Conservation (phyloP, 2,888 invertebrate species). For the Temnothorax ravouxi region DNA sequence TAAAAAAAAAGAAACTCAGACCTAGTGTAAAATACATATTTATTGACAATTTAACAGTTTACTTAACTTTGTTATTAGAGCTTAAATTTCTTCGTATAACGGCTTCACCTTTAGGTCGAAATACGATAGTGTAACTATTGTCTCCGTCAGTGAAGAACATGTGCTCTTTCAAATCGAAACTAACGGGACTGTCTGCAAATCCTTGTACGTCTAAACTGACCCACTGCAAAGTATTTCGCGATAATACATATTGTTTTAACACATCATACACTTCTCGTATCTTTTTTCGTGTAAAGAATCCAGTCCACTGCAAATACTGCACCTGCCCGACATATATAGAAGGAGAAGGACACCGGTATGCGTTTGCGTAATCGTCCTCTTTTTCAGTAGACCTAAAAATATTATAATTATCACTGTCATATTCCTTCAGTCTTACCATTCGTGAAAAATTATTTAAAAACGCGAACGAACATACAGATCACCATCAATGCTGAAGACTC, state of each 20-base stretch:
- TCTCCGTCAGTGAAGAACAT: constrained; percentile 87
- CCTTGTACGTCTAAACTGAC: constrained; percentile 88
- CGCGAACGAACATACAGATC: constrained; percentile 81
- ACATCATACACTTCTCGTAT: constrained; percentile 83
- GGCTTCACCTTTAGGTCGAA: constrained; percentile 82
- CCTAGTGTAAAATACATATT: background rate
- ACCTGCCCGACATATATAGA: constrained; percentile 83
- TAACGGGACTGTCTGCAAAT: constrained; percentile 87
- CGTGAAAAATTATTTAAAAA: constrained; percentile 23
- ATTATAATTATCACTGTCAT: constrained; percentile 12
- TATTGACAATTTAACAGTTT: constrained; percentile 56
- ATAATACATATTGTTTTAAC: constrained; percentile 80
- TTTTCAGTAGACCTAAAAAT: constrained; percentile 78
- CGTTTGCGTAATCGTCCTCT: constrained; percentile 84
- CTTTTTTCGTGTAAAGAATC: constrained; percentile 86
- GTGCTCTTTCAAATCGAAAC: constrained; percentile 87
- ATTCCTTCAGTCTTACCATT: constrained; percentile 19
- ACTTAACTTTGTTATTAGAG: constrained; percentile 83
- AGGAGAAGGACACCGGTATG: constrained; percentile 85
- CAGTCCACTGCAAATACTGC: constrained; percentile 86
- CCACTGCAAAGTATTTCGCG: constrained; percentile 85
- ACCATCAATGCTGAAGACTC: constrained; percentile 86
- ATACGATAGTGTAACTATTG: constrained; percentile 87
- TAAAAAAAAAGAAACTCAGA: background rate
- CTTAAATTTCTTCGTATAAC: constrained; percentile 83